Evolutionary conservation across 2,113 vertebrate species (phyloP), one percentile per base, ranked within the genome.

Genomic region (Leucopsar rothschildi): DNA sequence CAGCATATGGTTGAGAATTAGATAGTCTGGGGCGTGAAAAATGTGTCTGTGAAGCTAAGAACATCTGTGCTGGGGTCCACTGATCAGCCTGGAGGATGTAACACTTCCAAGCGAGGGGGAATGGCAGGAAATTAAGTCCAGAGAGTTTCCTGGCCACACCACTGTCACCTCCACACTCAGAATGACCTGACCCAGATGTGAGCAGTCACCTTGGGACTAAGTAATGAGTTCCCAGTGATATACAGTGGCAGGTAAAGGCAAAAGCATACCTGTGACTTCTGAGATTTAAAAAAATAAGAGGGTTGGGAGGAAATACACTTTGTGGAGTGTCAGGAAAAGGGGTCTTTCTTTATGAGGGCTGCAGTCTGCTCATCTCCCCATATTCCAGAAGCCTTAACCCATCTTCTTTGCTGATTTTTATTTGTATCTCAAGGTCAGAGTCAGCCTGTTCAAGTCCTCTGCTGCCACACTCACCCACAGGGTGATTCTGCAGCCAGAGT

Each of bases 81-180:
- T 78, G 88, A 60, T 42, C 60, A 59, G 56, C 61, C 75, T 47
- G 78, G 76, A 82, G 70, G 78, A 94, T 87, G 85, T 73, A 77
- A 87, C 47, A 59, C 66, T 85, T 70, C 63, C 61, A 65, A 40
- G 53, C 37, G 91, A 90, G 65, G 55, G 33, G 63, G 40, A 90
- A 91, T 86, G 50, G 44, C 85, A 92, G 91, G 87, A 95, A 92
- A 93, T 91, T 61, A 79, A 91, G 45, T 28, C 70, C 81, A 72
- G 49, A 65, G 39, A 19, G 5, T 76, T 77, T 87, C 70, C 69
- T 92, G 83, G 57, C 52, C 53, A 44, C 0, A 0, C 19, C 84
- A 42, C 59, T 65, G 57, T 88, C 86, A 92, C 70, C 77, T 93
- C 57, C 44, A 28, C 40, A 28, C 27, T 49, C 90, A 60, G 72